These are phyloP conservation scores for Premnoplex brunnescens DNA, from an alignment of 2,797 vertebrate genomes.

Conservation along the genomic window DNA sequence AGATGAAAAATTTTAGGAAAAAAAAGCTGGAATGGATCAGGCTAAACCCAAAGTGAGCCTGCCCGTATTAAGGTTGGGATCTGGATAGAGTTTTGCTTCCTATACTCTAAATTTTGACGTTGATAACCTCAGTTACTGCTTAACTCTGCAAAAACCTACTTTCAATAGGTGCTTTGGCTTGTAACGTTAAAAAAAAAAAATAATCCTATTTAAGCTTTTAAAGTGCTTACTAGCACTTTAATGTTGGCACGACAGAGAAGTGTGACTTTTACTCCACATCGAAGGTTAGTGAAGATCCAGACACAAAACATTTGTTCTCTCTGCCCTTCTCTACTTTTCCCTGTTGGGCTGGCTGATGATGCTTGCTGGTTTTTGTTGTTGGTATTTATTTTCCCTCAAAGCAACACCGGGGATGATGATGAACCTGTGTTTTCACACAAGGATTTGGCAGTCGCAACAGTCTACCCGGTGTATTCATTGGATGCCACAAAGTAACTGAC, in stretches of 20 bases:
- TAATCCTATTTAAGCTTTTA: not conserved
- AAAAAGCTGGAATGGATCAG: not conserved
- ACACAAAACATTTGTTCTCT: not conserved
- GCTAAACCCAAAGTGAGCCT: not conserved
- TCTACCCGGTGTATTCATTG: not conserved
- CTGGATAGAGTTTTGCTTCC: not conserved
- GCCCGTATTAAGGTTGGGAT: not conserved
- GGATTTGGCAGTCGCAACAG: not conserved
- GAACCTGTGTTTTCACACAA: not conserved
- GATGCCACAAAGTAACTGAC: not conserved
- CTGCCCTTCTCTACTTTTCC: not conserved
- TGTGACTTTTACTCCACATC: accelerated
- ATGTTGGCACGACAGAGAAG: not conserved
- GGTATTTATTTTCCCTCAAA: not conserved
- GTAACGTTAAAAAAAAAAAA: not conserved
- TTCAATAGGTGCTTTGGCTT: not conserved
- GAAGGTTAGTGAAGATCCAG: not conserved
- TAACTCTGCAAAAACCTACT: not conserved
- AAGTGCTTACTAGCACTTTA: not conserved
- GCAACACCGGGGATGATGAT: not conserved
- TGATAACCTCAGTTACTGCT: not conserved
- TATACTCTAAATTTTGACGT: not conserved
- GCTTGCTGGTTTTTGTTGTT: not conserved
- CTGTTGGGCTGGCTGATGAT: not conserved
- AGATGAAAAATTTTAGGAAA: not conserved